These are phyloP conservation scores for Oostethus manadensis DNA, from an alignment of 2,113 vertebrate genomes.

Conservation along the genomic window DNA sequence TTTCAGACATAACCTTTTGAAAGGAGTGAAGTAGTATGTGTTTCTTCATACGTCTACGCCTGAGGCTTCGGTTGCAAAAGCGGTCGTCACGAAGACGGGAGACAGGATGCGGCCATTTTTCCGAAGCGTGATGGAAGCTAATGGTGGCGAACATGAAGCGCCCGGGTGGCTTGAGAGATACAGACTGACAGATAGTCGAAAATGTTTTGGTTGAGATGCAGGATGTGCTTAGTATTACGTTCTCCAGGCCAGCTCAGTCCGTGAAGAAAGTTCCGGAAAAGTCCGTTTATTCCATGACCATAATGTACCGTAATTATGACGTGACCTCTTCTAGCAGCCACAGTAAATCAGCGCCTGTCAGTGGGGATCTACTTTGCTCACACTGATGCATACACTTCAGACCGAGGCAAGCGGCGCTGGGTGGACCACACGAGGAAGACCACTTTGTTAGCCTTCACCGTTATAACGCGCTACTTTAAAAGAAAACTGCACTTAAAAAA, in stretches of 20 bases:
- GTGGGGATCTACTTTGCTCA: constrained; percentile 38
- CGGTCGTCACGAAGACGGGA: too few relatives aligned
- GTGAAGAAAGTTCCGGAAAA: constrained; percentile 37
- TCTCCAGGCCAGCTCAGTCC: constrained; percentile 22
- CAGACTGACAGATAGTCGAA: constrained; percentile 17
- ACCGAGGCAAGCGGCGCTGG: constrained; percentile 12
- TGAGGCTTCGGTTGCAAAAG: too few relatives aligned
- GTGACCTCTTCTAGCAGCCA: constrained; percentile 47
- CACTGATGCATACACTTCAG: constrained; percentile 19
- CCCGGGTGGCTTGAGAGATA: neutral
- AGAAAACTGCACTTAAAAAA: too few relatives aligned
- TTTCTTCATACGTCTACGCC: too few relatives aligned
- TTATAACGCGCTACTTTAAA: neutral
- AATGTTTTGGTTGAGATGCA: constrained; percentile 30
- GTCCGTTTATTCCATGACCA: constrained; percentile 45
- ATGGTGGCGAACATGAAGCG: neutral
- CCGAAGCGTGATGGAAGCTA: neutral
- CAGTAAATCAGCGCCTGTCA: constrained; percentile 56
- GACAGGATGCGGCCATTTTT: too few relatives aligned
- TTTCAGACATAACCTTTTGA: too few relatives aligned
- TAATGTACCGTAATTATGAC: constrained; percentile 53
- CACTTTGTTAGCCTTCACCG: neutral
- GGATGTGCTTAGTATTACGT: constrained; percentile 17
- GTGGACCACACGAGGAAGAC: constrained; percentile 9
- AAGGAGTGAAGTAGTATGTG: too few relatives aligned